Base-by-base conservation (phyloP, 2,113 vertebrate genomes). In the Elephas maximus region DNA sequence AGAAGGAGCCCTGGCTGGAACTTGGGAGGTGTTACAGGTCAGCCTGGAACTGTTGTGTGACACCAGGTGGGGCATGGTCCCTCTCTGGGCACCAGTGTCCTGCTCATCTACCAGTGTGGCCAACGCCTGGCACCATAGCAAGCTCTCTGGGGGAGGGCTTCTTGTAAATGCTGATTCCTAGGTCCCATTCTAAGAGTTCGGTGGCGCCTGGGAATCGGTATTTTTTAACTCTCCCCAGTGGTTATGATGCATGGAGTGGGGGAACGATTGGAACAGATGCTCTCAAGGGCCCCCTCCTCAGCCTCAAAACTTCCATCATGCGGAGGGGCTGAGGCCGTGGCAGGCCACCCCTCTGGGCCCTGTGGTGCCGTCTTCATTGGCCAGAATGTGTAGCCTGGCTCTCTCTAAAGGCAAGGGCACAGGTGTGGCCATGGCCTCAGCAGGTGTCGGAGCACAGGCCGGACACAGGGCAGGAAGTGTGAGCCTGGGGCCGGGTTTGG, bases 371-470 rank as follows among this genome's bases (percentile, higher is more conserved):
- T 37, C 67, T 44, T 21, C 11, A 3, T 41, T 3, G 79, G 15
- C 0, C 6, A 20, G 41, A 53, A 37, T 33, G 0, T 0, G 5
- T 1, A 1, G 44, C 2, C 30, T 0, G 11, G 24, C 65, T 53
- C 26, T 6, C 2, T 57, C 53, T 57, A 30, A 51, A 80, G 80
- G 28, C 23, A 0, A 53, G 20, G 60, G n/a, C 0, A 0, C 1
- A 8, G 67, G 11, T 14, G 14, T 17, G 41, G 28, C 41, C 3
- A 2, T 24, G 12, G 6, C 14, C 53, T 57, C 53, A 57, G 53
- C n/a, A 23, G 57, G 63, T 2, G 3, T 74, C 2, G 83, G 73
- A 30, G 71, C 51, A 0, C 24, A 15, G 44, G 5, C 14, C 83
- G 79, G 41, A 20, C 1, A 0, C 14, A 30, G 71, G 41, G 41